Base-by-base conservation (phyloP, 2,113 vertebrate genomes). In the Mixornis gularis region DNA sequence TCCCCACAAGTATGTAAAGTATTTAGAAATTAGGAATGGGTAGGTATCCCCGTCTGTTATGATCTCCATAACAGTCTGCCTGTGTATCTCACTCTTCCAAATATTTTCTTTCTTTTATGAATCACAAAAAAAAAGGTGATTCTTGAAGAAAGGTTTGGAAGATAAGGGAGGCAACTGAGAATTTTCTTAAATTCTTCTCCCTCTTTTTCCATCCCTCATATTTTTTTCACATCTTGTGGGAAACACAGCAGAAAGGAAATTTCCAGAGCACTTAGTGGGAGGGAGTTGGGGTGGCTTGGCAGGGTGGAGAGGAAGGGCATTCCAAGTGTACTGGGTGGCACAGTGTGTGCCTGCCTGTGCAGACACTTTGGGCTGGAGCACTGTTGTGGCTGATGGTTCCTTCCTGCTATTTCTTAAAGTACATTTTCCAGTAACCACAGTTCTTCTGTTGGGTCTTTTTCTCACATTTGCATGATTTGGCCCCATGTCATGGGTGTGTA, bases 321-420 rank as follows among this genome's bases (percentile, higher is more conserved):
- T 89, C 81, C 84, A 94, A 89, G 55, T 52, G 34, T 48, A 34
- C 71, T 86, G 74, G 80, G 87, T 82, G 89, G 78, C 92, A 92
- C 36, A 70, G 51, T 3, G 16, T n/a, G 32, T 0, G 13, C 17
- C 72, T 88, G 51, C 38, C 66, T 76, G 34, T 12, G 25, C 48
- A 85, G 78, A 70, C 38, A 3, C 38, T 76, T 90, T 30, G 71
- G 66, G 43, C 43, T 79, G 51, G 66, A 94, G n/a, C 55, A n/a
- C 38, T 79, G 7, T 34, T 94, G 80, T 85, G 59, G 81, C 48
- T 87, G 21, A 59, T 66, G 30, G 40, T 77, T 95, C 74, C 63
- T 95, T 94, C 89, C 84, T 93, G 53, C 12, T 40, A 14, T 51
- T 86, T 65, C 62, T 48, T 5, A 0, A 68, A 88, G 41, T 25